phyloP scores from a whole-genome alignment of 2,797 vertebrate genomes.

The Chelon labrosus region DNA sequence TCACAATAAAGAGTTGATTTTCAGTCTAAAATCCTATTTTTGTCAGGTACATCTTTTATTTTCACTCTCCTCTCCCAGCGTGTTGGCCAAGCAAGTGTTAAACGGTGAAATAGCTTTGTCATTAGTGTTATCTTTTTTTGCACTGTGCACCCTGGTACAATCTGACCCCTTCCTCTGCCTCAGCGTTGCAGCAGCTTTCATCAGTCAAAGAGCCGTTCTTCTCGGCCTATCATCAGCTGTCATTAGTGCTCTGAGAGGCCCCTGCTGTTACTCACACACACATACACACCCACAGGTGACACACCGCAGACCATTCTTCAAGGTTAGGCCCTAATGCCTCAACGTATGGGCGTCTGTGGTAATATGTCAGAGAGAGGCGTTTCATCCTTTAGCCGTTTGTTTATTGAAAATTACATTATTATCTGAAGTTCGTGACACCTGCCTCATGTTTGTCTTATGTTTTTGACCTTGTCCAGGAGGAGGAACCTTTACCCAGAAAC shows the following conservation, averaged over 20 bases:
- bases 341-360: constrained; percentile 38
- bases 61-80: neutral
- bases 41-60: neutral
- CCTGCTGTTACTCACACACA: constrained; percentile 64
- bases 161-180: constrained; percentile 61
- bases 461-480: constrained; percentile 49
- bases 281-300: constrained; percentile 45
- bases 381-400: constrained; percentile 18
- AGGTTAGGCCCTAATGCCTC: constrained; percentile 59
- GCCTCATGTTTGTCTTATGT: constrained; percentile 37
- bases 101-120: constrained; percentile 55
- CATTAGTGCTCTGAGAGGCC: constrained; percentile 70
- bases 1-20: neutral
- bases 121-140: constrained; percentile 62
- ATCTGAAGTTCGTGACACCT: constrained; percentile 33
- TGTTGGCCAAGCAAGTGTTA: constrained; percentile 53
- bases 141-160: constrained; percentile 30
- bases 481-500: constrained; percentile 65
- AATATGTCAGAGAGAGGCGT: constrained; percentile 26
- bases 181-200: constrained; percentile 69
- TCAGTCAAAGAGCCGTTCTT: constrained; percentile 69
- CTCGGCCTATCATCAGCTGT: constrained; percentile 77
- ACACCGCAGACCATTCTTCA: constrained; percentile 52
- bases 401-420: constrained; percentile 16
- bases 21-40: neutral